Evolutionary conservation across 2,888 invertebrate genomes (phyloP).

Genomic region (Eueremaeus valkanovi): DNA sequence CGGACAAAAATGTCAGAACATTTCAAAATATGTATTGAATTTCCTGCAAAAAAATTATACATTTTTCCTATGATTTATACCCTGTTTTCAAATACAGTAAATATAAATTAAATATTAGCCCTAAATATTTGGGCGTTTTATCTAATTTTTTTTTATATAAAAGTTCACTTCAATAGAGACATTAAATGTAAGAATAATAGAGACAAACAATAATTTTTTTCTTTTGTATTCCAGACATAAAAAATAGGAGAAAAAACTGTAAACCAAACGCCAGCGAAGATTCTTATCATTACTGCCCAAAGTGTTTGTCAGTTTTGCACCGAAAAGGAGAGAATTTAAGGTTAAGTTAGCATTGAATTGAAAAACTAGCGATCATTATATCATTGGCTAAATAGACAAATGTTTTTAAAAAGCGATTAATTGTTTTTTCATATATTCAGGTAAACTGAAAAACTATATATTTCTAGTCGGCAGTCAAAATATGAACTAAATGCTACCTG

Average conservation of each 20-base stretch:
- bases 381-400: background rate
- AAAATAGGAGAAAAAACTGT: background rate
- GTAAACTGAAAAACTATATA: background rate
- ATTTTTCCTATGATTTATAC: no score
- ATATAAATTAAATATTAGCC: background rate
- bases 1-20: no score
- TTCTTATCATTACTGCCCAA: background rate
- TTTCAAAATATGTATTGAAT: no score
- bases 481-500: background rate
- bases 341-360: background rate
- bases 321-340: background rate
- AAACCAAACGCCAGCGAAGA: background rate
- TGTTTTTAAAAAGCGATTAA: background rate
- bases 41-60: no score
- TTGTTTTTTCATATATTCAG: background rate
- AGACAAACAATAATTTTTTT: background rate
- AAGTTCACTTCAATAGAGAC: no score
- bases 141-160: background rate
- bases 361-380: background rate
- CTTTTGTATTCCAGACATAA: background rate
- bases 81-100: no score
- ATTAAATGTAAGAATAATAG: no score
- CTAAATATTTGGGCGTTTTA: background rate
- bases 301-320: background rate
- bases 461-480: background rate